Evolutionary conservation across 2,888 invertebrate species (phyloP), one percentile per base, ranked within the genome.

Genomic region (Tridacna gigas): DNA sequence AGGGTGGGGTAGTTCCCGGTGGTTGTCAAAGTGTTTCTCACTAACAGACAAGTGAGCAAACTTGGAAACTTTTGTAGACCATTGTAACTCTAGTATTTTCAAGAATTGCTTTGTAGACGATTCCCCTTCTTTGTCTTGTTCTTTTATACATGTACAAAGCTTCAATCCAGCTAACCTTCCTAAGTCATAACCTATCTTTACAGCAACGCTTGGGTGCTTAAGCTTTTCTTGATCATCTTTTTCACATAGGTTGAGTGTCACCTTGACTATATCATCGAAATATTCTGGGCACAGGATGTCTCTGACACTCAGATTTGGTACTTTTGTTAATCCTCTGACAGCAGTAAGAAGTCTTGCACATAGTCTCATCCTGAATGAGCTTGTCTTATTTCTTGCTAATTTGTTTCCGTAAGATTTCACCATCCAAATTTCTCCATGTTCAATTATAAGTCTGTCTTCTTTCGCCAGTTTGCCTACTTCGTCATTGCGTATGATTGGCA

Each of bases 1-100:
- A 37, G 76, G 76, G 65, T 76, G 76, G 9, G 76, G 76, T 4
- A 76, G 65, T 48, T 76, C 12, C 22, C 76, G 60, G 12, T 25
- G 22, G 48, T 76, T 76, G 12, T 76, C 65, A 26, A 76, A 76
- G 25, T 76, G 76, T 7, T 65, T 37, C 28, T 37, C 15, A 20
- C n/a, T 45, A 18, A 65, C 18, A 13, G 65, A 7, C 12, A 20
- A 45, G 47, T 45, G 26, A 48, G 28, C 65, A 65, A 66, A 22
- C 4, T 47, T 65, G 26, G 9, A 65, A 20, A 65, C 76, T 66
- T 76, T 76, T 5, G 65, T 76, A 26, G 76, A 65, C 76, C 65
- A 76, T n/a, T 76, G 47, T 25, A 76, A 12, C 47, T 76, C 65
- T 37, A 76, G 20, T 20, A 61, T 45, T 65, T 37, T 20, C 76